Percentiles rank a stretch among this genome's conserved stretches.
Evolutionary conservation across 2,888 invertebrate genomes (phyloP).

Genomic region (Encarsia formosa): DNA sequence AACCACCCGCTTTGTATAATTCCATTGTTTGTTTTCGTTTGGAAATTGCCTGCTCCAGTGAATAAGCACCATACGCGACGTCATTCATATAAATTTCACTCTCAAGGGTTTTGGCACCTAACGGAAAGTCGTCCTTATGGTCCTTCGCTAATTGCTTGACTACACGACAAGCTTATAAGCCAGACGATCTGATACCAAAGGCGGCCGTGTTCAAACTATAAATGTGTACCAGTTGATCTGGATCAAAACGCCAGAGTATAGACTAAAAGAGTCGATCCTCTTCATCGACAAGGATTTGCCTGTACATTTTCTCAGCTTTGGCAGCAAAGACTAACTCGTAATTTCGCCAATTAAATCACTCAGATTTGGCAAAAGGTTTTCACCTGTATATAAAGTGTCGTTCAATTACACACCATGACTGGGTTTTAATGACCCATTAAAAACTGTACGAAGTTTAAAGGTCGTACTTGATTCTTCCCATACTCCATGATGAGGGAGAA

Average conservation of each 20-base stretch:
- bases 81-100: too few species aligned
- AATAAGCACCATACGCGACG: too few species aligned
- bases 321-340: neutral
- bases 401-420: neutral
- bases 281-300: neutral
- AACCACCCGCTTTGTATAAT: too few species aligned
- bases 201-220: too few species aligned
- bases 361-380: neutral
- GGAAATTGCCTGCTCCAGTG: too few species aligned
- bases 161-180: too few species aligned
- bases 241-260: neutral
- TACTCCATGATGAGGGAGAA: conserved; percentile 6
- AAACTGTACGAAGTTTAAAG: neutral
- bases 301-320: neutral
- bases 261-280: neutral
- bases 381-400: neutral
- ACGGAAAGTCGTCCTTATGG: too few species aligned
- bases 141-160: too few species aligned
- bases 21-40: too few species aligned
- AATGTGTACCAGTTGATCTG: too few species aligned
- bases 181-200: too few species aligned
- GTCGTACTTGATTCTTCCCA: neutral
- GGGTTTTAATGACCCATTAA: neutral
- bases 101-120: too few species aligned
- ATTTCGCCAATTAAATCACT: neutral